Conservation (phyloP, 2,113 vertebrate genomes). For the Tringa solitaria region DNA sequence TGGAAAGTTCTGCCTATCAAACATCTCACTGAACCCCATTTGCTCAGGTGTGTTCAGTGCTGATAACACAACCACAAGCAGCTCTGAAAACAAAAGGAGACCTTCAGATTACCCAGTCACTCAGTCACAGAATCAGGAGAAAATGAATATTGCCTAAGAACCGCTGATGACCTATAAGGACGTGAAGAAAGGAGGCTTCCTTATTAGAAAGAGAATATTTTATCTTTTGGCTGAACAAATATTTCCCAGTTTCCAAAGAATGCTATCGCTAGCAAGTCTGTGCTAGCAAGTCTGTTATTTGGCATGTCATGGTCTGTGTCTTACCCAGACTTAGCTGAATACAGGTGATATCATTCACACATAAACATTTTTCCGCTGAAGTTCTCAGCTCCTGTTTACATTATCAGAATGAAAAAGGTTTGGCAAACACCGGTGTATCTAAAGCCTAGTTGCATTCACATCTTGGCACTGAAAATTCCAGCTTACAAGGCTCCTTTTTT, state of each 20-base stretch:
- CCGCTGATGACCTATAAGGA: background rate
- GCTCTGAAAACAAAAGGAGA: conserved; percentile 16
- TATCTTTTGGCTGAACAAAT: background rate
- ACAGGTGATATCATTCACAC: background rate
- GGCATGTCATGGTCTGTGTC: background rate
- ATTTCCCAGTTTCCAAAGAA: background rate
- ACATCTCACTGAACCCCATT: background rate
- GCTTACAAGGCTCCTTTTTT: background rate
- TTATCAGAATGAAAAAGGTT: background rate
- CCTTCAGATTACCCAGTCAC: background rate
- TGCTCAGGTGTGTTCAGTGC: conserved; percentile 1
- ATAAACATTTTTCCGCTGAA: background rate
- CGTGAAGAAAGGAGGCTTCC: background rate
- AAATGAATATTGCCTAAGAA: background rate
- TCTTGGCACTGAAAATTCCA: background rate
- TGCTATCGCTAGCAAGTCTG: background rate
- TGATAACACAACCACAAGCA: background rate
- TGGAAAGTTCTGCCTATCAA: conserved; percentile 24
- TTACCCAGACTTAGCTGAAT: background rate
- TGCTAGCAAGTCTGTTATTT: background rate
- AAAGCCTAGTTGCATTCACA: background rate
- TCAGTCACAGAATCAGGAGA: background rate
- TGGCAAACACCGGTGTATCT: background rate
- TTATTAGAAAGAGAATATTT: background rate
- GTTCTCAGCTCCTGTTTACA: background rate